A percentile compares a stretch with the other conserved stretches of the same genome.
These are phyloP conservation scores for Corydoras sp. DNA, from an alignment of 2,113 vertebrate genomes.

Conservation along the genomic window DNA sequence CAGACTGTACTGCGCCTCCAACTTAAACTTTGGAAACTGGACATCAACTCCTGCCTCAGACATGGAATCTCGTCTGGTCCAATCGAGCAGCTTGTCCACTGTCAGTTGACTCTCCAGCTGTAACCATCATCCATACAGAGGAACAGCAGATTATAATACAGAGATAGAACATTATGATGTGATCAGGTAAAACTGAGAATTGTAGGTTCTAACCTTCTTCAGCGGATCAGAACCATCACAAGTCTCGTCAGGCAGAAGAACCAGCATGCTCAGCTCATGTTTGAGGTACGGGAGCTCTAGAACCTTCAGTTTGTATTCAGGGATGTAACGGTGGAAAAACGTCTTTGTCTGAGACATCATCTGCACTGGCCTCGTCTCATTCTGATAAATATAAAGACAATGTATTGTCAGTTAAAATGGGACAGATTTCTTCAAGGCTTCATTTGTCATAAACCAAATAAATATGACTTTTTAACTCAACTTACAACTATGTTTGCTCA, in stretches of 20 bases:
- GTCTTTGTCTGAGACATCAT: slow-evolving; percentile 85
- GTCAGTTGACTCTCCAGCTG: slow-evolving; percentile 81
- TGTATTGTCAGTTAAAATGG: background rate
- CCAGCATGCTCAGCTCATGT: slow-evolving; percentile 81
- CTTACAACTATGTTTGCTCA: no score
- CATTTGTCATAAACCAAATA: no score
- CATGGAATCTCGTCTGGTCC: slow-evolving; percentile 72
- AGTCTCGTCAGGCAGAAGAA: slow-evolving; percentile 76
- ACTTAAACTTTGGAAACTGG: slow-evolving; percentile 79
- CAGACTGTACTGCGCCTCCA: slow-evolving; percentile 78
- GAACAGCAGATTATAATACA: background rate
- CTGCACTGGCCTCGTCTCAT: slow-evolving; percentile 71
- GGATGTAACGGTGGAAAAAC: slow-evolving; percentile 67
- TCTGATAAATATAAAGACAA: slow-evolving; percentile 55
- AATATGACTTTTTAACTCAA: no score
- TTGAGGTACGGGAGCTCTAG: slow-evolving; percentile 77
- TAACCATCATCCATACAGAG: background rate
- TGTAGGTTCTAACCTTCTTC: slow-evolving; percentile 63
- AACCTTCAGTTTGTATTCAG: slow-evolving; percentile 64
- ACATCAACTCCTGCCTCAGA: slow-evolving; percentile 59
- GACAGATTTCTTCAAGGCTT: no score
- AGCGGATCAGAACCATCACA: slow-evolving; percentile 68
- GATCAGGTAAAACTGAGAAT: no score
- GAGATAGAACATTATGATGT: no score
- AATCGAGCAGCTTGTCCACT: slow-evolving; percentile 73